Conservation (phyloP, 1,140 invertebrate genomes). For the Drosophila parabipectinata region DNA sequence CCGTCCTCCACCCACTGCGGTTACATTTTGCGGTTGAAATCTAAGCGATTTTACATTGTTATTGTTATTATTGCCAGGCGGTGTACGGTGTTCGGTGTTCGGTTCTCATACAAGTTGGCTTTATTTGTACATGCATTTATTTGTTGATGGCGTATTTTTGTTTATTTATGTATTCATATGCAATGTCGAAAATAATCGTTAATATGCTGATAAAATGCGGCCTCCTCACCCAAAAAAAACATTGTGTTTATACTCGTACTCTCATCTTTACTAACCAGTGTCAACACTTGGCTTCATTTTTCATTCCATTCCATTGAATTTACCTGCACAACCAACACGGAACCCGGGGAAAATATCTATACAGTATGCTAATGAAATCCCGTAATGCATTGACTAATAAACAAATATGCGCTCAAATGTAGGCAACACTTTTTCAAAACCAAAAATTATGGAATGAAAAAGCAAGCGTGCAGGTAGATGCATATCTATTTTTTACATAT, state of each 20-base stretch:
- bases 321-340: background rate
- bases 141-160: constrained; percentile 80
- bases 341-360: background rate
- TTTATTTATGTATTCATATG: constrained; percentile 82
- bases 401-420: constrained; percentile 37
- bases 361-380: constrained; percentile 52
- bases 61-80: constrained; percentile 73
- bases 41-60: constrained; percentile 82
- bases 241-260: too few relatives aligned
- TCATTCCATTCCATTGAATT: constrained; percentile 52
- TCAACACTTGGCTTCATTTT: constrained; percentile 64
- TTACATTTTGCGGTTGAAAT: constrained; percentile 75
- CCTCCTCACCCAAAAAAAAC: too few relatives aligned
- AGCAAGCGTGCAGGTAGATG: too few relatives aligned
- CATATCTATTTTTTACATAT: too few relatives aligned
- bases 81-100: constrained; percentile 1
- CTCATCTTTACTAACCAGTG: constrained; percentile 9
- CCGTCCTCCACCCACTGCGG: constrained; percentile 16
- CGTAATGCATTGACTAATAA: constrained; percentile 48
- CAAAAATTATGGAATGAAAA: too few relatives aligned
- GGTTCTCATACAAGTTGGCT: constrained; percentile 12
- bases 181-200: constrained; percentile 80
- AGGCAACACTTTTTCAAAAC: constrained; percentile 34
- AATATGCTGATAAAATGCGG: constrained; percentile 75
- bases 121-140: constrained; percentile 79